Conservation (phyloP, 2,797 vertebrate species). For the Coreius guichenoti region DNA sequence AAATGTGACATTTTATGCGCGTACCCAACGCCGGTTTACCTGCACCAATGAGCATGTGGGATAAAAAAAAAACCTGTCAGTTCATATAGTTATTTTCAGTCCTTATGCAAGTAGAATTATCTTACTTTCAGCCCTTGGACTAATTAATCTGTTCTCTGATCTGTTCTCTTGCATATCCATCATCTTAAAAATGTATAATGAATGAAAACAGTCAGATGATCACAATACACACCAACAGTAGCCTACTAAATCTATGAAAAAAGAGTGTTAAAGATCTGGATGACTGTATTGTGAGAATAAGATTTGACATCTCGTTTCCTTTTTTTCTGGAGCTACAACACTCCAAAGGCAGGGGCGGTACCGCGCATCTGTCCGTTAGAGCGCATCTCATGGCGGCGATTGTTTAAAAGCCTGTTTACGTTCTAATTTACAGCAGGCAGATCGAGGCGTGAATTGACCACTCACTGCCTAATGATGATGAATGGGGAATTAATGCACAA, state of each 20-base stretch:
- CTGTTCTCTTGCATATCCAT: not conserved
- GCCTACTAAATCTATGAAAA: not conserved
- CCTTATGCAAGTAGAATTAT: not conserved
- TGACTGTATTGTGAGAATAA: slow-evolving; percentile 21
- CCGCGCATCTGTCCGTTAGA: slow-evolving; percentile 89
- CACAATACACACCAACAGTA: not conserved
- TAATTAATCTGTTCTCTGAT: not conserved
- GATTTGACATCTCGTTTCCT: slow-evolving; percentile 11
- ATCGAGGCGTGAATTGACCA: slow-evolving; percentile 91
- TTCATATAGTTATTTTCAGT: not conserved
- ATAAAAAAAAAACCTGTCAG: not conserved
- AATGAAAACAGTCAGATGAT: not conserved
- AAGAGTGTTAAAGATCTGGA: not conserved
- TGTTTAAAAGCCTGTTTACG: slow-evolving; percentile 92
- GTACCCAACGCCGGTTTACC: not conserved
- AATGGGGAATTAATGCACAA: slow-evolving; percentile 99
- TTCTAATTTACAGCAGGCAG: slow-evolving; percentile 96
- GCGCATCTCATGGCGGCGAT: slow-evolving; percentile 75
- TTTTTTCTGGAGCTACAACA: slow-evolving; percentile 12
- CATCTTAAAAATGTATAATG: not conserved
- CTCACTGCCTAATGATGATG: slow-evolving; percentile 99
- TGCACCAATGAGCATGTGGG: not conserved
- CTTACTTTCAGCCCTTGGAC: not conserved
- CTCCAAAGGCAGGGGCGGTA: slow-evolving; percentile 79
- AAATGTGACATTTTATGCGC: slow-evolving; percentile 24